Base-by-base conservation (phyloP, 2,797 vertebrate genomes). In the Microctenopoma lineatum region DNA sequence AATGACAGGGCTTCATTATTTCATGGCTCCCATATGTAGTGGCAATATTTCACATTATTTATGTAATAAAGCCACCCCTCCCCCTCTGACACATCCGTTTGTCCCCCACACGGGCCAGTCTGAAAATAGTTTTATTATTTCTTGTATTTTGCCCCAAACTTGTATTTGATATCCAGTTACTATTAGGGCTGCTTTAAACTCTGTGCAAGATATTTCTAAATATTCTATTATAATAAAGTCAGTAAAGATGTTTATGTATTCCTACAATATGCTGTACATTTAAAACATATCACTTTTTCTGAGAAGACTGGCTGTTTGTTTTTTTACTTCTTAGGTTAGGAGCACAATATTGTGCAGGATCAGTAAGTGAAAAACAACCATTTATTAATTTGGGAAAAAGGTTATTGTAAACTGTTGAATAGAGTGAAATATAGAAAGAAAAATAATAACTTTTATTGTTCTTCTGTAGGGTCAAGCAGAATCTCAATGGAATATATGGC, bases 271-370 rank as follows among this genome's bases (percentile, higher is more conserved):
- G 44, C 27, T 6, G 13, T 56, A 34, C 18, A 60, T 51, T 56
- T 51, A 39, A 58, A 5, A 50, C 12, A 0, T 12, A 58, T 58
- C 32, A 52, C 46, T 57, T 26, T 42, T 44, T 52, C 4, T 8
- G 18, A 45, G 29, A 3, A 71, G 51, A 62, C 21, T 61, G 45
- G 51, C 45, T 55, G n/a, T 36, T 36, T 41, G 48, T 73, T 70
- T 16, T 12, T 38, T 3, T 25, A 44, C 41, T n/a, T 52, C 6
- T 13, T 1, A 4, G 11, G 18, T n/a, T 12, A 12, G 13, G 10
- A 39, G 4, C 38, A 51, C n/a, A 21, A 18, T 34, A 21, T 11
- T 68, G 39, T 18, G 32, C 39, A 27, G 14, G 34, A 47, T 61
- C 18, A 52, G 53, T 53, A 46, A 58, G 44, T 2, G 0, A 46